phyloP scores from a whole-genome alignment of 2,113 vertebrate species.

The Phainopepla nitens region DNA sequence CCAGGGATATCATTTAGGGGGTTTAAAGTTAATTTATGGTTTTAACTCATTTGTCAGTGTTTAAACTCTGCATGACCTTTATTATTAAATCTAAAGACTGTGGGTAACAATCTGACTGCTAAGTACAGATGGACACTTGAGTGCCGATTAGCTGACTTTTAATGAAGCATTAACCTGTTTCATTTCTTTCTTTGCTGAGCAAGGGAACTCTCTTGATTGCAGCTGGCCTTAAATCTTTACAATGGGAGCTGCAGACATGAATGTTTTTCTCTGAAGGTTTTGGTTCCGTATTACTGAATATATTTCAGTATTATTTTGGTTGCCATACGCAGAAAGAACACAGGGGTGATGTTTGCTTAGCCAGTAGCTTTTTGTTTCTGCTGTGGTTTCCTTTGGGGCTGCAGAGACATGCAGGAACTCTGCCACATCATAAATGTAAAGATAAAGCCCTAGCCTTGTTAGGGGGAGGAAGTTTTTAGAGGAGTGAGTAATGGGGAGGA shows the following conservation, averaged over 20 bases:
- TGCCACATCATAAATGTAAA: not conserved
- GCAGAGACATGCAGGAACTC: not conserved
- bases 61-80: constrained; percentile 14
- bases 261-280: not conserved
- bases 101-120: not conserved
- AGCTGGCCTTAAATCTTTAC: not conserved
- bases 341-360: not conserved
- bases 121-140: not conserved
- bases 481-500: not conserved
- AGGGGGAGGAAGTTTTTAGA: not conserved
- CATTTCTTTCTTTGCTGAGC: not conserved
- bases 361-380: not conserved
- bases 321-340: not conserved
- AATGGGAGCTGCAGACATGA: not conserved
- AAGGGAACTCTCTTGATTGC: not conserved
- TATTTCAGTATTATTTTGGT: not conserved
- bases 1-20: not conserved
- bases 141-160: not conserved
- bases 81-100: not conserved
- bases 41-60: not conserved
- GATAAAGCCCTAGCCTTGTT: not conserved
- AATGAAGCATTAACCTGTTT: not conserved
- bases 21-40: not conserved
- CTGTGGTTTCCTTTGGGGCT: constrained; percentile 38
- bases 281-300: not conserved